phyloP scores from a whole-genome alignment of 2,113 vertebrate species.

The Tretioscincus oriximinensis region DNA sequence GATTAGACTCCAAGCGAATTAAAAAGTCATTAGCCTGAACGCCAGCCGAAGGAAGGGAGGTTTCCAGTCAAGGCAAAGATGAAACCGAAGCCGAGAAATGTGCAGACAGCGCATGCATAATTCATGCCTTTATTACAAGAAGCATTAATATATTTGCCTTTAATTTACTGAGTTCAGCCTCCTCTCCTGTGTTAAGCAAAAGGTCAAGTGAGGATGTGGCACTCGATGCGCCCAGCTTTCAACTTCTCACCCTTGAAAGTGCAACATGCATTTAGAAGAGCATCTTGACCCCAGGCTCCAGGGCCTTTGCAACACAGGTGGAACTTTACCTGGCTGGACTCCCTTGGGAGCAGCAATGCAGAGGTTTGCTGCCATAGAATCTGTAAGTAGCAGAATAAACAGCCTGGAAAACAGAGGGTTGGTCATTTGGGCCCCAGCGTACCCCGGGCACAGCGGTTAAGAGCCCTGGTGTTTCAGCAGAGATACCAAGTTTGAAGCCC shows the following conservation, averaged over 20 bases:
- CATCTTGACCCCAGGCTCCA: background rate
- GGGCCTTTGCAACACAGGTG: background rate
- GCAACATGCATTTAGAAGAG: background rate
- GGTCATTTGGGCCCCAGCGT: background rate
- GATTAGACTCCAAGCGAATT: background rate
- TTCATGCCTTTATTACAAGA: background rate
- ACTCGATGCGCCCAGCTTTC: background rate
- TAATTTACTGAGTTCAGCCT: background rate
- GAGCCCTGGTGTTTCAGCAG: too few relatives aligned
- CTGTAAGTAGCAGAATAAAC: too few relatives aligned
- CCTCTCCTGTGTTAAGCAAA: background rate
- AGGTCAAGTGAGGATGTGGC: background rate
- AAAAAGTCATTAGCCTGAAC: constrained; percentile 3
- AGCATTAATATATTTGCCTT: background rate
- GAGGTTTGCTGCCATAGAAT: too few relatives aligned
- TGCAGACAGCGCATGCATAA: background rate
- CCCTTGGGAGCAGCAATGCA: background rate
- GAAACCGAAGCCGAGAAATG: background rate
- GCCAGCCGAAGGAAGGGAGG: background rate
- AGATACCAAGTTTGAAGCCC: too few relatives aligned
- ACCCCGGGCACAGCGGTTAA: too few relatives aligned
- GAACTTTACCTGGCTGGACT: background rate
- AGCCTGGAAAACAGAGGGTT: too few relatives aligned
- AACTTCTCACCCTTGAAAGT: background rate
- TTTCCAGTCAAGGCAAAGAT: background rate